phyloP scores from a whole-genome alignment of 2,888 invertebrate genomes.

The Catonia carolina region DNA sequence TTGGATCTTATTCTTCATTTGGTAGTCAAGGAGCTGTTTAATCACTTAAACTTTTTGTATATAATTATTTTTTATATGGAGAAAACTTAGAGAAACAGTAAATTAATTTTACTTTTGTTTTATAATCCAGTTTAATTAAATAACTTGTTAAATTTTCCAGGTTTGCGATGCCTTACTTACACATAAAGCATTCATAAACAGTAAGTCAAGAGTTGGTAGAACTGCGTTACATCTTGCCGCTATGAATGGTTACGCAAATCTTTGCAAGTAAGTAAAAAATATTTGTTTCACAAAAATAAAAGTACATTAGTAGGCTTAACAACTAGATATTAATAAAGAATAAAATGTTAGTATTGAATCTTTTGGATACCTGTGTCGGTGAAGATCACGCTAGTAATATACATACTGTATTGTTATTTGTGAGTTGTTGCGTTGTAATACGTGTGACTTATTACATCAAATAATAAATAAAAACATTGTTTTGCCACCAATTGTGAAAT shows the following conservation, averaged over 20 bases:
- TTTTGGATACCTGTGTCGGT: too few relatives aligned
- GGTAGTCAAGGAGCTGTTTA: too few relatives aligned
- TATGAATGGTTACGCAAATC: slow-evolving; percentile 88
- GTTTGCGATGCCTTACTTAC: slow-evolving; percentile 84
- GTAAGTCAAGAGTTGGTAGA: slow-evolving; percentile 92
- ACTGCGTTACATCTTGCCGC: slow-evolving; percentile 96
- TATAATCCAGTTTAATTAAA: background rate
- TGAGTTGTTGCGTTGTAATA: too few relatives aligned
- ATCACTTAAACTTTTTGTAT: too few relatives aligned
- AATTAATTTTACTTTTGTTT: background rate
- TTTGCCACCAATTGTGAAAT: too few relatives aligned
- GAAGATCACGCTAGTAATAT: too few relatives aligned
- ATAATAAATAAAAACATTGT: too few relatives aligned
- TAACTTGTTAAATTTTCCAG: slow-evolving; percentile 42
- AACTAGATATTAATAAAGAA: background rate
- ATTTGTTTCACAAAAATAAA: too few relatives aligned
- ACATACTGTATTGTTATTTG: too few relatives aligned
- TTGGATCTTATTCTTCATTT: too few relatives aligned
- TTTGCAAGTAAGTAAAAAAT: slow-evolving; percentile 43
- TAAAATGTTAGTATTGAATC: background rate
- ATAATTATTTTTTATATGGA: background rate
- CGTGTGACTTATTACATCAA: too few relatives aligned
- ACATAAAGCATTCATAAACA: slow-evolving; percentile 98
- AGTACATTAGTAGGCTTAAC: background rate
- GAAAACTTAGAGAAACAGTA: background rate